These are phyloP conservation scores for Siniperca obscura DNA, from an alignment of 2,797 vertebrate genomes.

Conservation along the genomic window DNA sequence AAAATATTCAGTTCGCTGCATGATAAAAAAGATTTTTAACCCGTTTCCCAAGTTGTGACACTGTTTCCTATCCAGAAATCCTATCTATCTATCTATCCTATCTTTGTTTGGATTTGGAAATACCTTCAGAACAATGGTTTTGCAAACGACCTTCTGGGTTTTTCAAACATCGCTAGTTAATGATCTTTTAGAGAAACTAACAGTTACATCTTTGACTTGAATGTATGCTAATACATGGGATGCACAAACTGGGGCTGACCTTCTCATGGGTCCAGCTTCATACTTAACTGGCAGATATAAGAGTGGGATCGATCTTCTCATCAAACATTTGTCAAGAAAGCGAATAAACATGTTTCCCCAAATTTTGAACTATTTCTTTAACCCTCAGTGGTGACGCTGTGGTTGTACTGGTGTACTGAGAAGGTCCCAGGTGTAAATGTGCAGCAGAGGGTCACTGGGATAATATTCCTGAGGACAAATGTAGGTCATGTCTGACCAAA, in stretches of 20 bases:
- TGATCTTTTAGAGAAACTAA: too few species aligned
- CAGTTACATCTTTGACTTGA: too few species aligned
- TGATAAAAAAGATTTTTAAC: neutral
- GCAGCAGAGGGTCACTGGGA: neutral
- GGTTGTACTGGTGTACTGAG: neutral
- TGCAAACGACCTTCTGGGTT: neutral
- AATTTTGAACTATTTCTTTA: neutral
- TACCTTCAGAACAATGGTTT: neutral
- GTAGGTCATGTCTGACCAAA: constrained; percentile 22
- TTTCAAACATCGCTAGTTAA: neutral
- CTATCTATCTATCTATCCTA: too few species aligned
- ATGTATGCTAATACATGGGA: neutral
- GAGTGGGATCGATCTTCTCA: neutral
- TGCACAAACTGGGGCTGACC: neutral
- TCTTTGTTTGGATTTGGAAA: too few species aligned
- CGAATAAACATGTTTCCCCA: neutral
- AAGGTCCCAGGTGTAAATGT: neutral
- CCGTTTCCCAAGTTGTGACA: neutral
- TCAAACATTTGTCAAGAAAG: neutral
- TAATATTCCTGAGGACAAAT: constrained; percentile 23
- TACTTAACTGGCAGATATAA: neutral
- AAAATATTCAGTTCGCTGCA: too few species aligned
- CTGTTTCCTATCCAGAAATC: neutral
- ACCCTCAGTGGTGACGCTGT: neutral
- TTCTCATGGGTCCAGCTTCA: neutral